phyloP scores from a whole-genome alignment of 1,140 invertebrate genomes.

The Cyphomyrmex costatus region DNA sequence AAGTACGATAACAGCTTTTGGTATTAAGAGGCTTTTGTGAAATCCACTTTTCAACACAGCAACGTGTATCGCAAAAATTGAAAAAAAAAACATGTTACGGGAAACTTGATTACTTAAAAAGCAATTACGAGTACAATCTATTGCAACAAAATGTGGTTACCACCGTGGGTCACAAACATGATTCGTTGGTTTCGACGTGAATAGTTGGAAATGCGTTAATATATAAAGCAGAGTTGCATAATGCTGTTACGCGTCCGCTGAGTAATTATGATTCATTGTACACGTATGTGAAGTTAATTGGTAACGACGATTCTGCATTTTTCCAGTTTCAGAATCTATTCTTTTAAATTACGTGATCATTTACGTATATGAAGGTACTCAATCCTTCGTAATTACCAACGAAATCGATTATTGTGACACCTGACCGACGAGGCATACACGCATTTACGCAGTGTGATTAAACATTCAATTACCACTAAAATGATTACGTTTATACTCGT shows the following conservation, averaged over 20 bases:
- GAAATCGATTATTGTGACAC: constrained; percentile 38
- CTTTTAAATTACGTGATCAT: constrained; percentile 26
- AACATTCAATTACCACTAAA: constrained; percentile 56
- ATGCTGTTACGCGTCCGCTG: not conserved
- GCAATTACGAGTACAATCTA: constrained; percentile 35
- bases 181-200: constrained; percentile 12
- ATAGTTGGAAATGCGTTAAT: constrained; percentile 26
- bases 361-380: not conserved
- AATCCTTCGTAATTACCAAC: constrained; percentile 53
- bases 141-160: constrained; percentile 31
- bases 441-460: constrained; percentile 60
- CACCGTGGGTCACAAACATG: constrained; percentile 8
- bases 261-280: constrained; percentile 26
- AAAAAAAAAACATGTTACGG: constrained; percentile 26
- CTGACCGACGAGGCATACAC: not conserved
- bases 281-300: constrained; percentile 34
- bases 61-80: constrained; percentile 23
- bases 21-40: constrained; percentile 8
- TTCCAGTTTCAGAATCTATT: not conserved
- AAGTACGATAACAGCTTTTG: not conserved
- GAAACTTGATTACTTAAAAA: constrained; percentile 45
- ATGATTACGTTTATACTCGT: constrained; percentile 41
- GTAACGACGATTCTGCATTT: constrained; percentile 35
- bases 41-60: constrained; percentile 15
- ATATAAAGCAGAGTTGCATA: constrained; percentile 29